Evolutionary conservation across 2,888 invertebrate genomes (phyloP), one percentile per base, ranked within the genome.

Genomic region (Alitta virens): DNA sequence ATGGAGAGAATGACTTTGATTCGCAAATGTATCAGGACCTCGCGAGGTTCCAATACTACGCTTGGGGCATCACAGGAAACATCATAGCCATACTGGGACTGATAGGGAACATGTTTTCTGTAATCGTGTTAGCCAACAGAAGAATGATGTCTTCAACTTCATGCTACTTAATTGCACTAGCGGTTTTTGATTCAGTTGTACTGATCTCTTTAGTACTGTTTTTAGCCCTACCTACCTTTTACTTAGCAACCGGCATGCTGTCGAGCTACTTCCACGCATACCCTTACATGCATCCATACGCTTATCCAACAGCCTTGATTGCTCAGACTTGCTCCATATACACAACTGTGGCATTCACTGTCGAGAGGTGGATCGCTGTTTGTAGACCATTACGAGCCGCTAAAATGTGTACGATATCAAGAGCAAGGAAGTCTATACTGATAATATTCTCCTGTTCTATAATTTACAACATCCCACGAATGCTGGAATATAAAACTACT

Each of bases 61-160:
- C 90, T 26, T 88, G 90, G 74, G 96, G 95, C 5, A 87, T 95
- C 66, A 86, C 93, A 51, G 96, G 95, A 68, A 96, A 95, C 83
- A 87, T 91, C 63, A 89, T 96, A 62, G 90, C 94, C 46, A 91
- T 93, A 86, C 88, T 94, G 21, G 81, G 81, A 23, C 65, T 80
- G 7, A 61, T 79, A 2, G 80, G 78, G 5, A 81, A 81, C 64
- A 68, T 75, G 14, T 61, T 80, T 25, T 75, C 80, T 12, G 76
- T 79, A n/a, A 69, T 75, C n/a, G 79, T 80, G 2, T 70, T 81
- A 27, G 68, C 73, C 42, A 74, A 76, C 63, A 87, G 94, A 60
- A 94, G 94, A 83, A 96, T 97, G 96, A 88, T 92, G 75, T 94
- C 94, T 63, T 94, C 95, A 78, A 93, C 96, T 78, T 96, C 96